phyloP scores from a whole-genome alignment of 1,140 invertebrate species.

The Philaenus spumarius region DNA sequence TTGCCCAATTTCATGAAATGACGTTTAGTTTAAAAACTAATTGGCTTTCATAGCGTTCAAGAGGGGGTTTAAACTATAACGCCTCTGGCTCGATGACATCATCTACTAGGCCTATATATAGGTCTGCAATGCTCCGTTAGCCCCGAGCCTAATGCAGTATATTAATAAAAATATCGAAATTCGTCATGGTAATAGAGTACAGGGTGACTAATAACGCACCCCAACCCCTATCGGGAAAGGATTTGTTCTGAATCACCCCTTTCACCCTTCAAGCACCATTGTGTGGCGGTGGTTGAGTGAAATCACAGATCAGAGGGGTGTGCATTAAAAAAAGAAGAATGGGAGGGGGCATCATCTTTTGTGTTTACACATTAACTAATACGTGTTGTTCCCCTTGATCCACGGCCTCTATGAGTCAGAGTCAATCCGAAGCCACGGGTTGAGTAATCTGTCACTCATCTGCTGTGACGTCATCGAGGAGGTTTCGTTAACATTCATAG shows the following conservation, averaged over 20 bases:
- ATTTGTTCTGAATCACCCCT: background rate
- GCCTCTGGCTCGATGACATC: no score
- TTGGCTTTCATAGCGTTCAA: no score
- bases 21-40: no score
- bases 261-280: no score
- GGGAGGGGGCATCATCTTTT: conserved; percentile 7
- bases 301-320: conserved; percentile 12
- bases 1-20: no score
- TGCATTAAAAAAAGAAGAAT: conserved; percentile 10
- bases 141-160: background rate
- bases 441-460: conserved; percentile 8
- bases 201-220: no score
- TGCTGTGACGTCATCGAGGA: background rate
- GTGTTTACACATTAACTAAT: conserved; percentile 15
- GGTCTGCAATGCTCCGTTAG: no score
- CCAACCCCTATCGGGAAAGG: background rate
- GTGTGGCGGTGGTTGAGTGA: conserved; percentile 1
- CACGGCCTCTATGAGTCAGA: background rate
- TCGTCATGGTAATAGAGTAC: background rate
- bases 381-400: background rate
- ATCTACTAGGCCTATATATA: no score
- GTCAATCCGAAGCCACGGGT: background rate
- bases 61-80: no score
- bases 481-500: no score
- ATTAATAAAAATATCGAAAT: conserved; percentile 14